Conservation (phyloP, 2,888 invertebrate genomes). For the Phyllotreta cruciferae region DNA sequence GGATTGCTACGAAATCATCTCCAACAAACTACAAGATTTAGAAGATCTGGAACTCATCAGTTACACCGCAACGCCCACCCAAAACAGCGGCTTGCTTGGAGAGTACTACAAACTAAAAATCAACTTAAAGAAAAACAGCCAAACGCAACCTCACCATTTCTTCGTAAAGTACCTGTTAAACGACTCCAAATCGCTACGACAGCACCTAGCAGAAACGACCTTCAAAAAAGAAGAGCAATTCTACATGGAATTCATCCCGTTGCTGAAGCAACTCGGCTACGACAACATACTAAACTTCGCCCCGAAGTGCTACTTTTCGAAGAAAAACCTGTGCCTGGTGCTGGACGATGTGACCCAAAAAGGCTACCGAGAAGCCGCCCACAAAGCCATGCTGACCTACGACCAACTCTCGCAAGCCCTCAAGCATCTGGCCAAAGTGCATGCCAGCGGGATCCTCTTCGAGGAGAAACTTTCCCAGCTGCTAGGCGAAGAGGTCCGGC, state of each 20-base stretch:
- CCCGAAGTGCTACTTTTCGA: neutral
- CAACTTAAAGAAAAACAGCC: neutral
- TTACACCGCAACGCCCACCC: neutral
- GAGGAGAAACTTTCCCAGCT: neutral
- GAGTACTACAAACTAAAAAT: constrained; percentile 7
- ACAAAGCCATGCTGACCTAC: neutral
- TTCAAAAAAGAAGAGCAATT: constrained; percentile 4
- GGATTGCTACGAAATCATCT: neutral
- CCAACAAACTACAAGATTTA: neutral
- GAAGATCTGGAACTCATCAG: neutral
- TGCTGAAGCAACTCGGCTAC: neutral
- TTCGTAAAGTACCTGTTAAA: neutral
- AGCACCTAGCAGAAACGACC: neutral
- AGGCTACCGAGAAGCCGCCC: neutral
- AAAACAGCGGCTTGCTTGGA: neutral
- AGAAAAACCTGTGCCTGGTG: neutral
- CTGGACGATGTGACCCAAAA: neutral
- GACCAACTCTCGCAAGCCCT: neutral
- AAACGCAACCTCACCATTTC: neutral
- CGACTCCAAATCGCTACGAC: neutral
- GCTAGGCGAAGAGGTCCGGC: neutral
- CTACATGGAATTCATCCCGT: neutral
- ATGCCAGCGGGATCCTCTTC: neutral
- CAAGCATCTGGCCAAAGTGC: neutral
- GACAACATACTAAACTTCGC: neutral